Conservation (phyloP, 2,113 vertebrate genomes). For the Phalacrocorax aristotelis region DNA sequence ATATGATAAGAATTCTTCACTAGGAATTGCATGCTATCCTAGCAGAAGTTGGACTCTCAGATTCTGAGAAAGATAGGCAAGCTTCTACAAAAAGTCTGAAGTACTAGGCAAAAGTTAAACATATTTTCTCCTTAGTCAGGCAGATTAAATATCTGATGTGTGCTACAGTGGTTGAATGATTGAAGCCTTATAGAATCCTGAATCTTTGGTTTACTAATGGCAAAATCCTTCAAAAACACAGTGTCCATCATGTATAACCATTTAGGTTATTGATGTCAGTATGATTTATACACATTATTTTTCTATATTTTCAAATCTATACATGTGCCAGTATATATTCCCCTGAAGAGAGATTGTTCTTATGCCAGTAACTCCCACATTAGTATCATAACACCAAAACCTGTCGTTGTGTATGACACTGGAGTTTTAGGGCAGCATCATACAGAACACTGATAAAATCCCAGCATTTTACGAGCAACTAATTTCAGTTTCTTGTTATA, state of each 20-base stretch:
- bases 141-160: not conserved
- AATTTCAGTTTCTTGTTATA: not conserved
- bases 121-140: not conserved
- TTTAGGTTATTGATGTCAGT: not conserved
- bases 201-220: not conserved
- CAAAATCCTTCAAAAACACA: not conserved
- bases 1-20: not conserved
- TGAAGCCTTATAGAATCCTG: not conserved
- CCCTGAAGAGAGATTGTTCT: conserved; percentile 6
- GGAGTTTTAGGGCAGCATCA: not conserved
- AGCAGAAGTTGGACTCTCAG: not conserved
- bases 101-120: not conserved
- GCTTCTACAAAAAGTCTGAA: not conserved
- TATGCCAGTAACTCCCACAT: not conserved
- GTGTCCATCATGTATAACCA: not conserved
- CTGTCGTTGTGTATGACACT: not conserved
- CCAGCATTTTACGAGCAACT: not conserved
- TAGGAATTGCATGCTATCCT: not conserved
- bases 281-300: not conserved
- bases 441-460: not conserved
- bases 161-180: not conserved
- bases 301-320: not conserved
- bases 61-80: not conserved
- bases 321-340: not conserved
- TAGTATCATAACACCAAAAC: not conserved